Evolutionary conservation across 1,140 invertebrate species (phyloP).

Genomic region (Bombus huntii): DNA sequence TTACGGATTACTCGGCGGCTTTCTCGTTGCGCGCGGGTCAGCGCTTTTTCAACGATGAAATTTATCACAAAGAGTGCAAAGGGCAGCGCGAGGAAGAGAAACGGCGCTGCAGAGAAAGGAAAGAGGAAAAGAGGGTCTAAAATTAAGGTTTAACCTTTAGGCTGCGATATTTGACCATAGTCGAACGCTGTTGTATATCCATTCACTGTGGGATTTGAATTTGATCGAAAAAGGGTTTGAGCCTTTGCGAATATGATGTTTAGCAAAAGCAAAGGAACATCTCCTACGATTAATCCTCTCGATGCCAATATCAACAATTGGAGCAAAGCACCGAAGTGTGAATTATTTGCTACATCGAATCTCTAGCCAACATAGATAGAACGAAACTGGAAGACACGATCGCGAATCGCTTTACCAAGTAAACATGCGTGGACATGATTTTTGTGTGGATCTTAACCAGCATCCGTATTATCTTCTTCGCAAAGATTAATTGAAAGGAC

Average conservation of each 20-base stretch:
- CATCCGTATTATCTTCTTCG: conserved; percentile 1
- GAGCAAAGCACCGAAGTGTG: too few species aligned
- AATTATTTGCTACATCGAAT: not conserved
- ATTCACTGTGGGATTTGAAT: too few species aligned
- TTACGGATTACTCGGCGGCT: not conserved
- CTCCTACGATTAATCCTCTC: too few species aligned
- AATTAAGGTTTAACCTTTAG: not conserved
- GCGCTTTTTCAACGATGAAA: not conserved
- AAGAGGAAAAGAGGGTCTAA: not conserved
- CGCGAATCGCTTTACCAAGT: not conserved
- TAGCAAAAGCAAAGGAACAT: too few species aligned
- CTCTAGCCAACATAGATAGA: too few species aligned
- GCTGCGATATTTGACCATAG: not conserved
- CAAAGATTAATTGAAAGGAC: conserved; percentile 29
- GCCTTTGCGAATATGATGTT: not conserved
- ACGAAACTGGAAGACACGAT: not conserved
- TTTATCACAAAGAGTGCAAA: too few species aligned
- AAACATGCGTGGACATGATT: not conserved
- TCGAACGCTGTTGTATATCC: not conserved
- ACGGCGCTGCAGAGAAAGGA: too few species aligned
- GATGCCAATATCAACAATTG: too few species aligned
- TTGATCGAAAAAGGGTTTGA: not conserved
- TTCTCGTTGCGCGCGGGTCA: not conserved
- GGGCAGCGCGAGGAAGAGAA: too few species aligned
- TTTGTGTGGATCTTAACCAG: not conserved